Percentiles rank a stretch among this genome's conserved stretches.
Evolutionary conservation across 2,113 vertebrate species (phyloP).

Genomic region (Hypomesus transpacificus): DNA sequence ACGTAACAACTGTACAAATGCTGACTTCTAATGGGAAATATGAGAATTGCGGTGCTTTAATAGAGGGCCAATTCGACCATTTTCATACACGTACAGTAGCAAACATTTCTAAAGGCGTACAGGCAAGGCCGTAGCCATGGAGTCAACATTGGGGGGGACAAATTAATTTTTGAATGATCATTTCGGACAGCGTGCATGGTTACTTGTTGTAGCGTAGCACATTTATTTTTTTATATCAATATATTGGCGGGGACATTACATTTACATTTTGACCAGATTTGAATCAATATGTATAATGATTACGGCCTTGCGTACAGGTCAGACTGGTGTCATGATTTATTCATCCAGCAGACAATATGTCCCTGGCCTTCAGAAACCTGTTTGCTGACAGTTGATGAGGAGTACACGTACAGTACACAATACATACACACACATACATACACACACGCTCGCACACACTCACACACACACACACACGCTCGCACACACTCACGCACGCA

Average conservation of each 20-base stretch:
- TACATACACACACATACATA: not conserved
- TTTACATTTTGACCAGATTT: too few species aligned
- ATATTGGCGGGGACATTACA: too few species aligned
- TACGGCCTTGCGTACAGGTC: too few species aligned
- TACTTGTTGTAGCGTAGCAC: too few species aligned
- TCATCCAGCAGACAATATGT: constrained; percentile 25
- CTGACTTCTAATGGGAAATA: too few species aligned
- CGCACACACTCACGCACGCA: constrained; percentile 20
- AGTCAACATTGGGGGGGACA: too few species aligned
- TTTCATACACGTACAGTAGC: not conserved
- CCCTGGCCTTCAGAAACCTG: not conserved
- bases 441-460: constrained; percentile 27
- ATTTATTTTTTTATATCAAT: too few species aligned
- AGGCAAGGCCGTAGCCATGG: too few species aligned
- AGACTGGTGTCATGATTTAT: constrained; percentile 40
- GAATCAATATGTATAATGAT: too few species aligned
- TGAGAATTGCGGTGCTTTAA: not conserved
- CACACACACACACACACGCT: constrained; percentile 28
- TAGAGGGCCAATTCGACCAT: not conserved
- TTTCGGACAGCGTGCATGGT: too few species aligned
- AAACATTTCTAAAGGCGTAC: constrained; percentile 31
- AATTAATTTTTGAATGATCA: too few species aligned
- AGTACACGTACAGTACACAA: constrained; percentile 29
- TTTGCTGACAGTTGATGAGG: constrained; percentile 25
- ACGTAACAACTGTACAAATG: too few species aligned